phyloP scores from a whole-genome alignment of 2,888 invertebrate genomes.

The Himalopsyche japonica region DNA sequence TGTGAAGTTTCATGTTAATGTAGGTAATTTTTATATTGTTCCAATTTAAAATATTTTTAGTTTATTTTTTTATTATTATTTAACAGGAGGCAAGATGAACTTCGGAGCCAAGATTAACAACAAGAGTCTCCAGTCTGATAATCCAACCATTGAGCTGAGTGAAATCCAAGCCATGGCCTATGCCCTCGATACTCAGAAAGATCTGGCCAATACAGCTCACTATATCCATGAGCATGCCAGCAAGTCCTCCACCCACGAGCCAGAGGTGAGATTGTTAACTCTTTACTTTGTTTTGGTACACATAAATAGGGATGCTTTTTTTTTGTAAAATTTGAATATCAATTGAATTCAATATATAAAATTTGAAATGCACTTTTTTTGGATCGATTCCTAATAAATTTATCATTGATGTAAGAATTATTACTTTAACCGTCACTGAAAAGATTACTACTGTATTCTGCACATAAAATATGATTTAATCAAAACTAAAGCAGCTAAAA shows the following conservation, averaged over 20 bases:
- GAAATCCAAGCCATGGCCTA: conserved; percentile 74
- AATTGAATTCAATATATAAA: too few species aligned
- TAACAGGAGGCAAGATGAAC: conserved; percentile 53
- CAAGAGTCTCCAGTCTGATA: conserved; percentile 45
- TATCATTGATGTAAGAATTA: too few species aligned
- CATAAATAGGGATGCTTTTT: background rate
- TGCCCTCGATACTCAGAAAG: conserved; percentile 76
- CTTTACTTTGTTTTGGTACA: background rate
- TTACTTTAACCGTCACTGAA: too few species aligned
- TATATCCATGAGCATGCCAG: conserved; percentile 68
- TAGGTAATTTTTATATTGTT: background rate
- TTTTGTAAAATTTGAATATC: background rate
- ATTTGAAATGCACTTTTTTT: too few species aligned
- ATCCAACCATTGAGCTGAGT: conserved; percentile 60
- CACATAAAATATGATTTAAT: too few species aligned
- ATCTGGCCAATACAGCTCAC: conserved; percentile 68
- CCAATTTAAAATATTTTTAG: too few species aligned
- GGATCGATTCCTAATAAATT: too few species aligned
- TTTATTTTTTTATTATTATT: background rate
- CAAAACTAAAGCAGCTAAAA: too few species aligned
- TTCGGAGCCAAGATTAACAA: conserved; percentile 42
- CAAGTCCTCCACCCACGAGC: conserved; percentile 64
- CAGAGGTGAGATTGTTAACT: conserved; percentile 55
- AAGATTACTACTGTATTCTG: too few species aligned
- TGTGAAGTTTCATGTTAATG: too few species aligned